Evolutionary conservation across 2,113 vertebrate genomes (phyloP).

Genomic region (Ploceus nigricollis): DNA sequence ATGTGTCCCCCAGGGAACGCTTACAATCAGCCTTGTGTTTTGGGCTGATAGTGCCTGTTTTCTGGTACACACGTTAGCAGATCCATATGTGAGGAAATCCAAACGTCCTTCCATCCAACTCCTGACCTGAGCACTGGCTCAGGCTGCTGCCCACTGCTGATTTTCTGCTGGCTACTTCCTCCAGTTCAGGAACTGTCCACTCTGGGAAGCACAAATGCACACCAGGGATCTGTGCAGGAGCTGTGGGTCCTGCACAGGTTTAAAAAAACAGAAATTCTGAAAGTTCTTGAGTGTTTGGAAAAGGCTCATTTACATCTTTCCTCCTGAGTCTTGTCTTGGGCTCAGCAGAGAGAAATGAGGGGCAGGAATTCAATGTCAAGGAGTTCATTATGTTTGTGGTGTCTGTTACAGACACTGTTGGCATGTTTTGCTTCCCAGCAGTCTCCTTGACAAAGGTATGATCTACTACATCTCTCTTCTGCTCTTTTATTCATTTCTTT

Average conservation of each 20-base stretch:
- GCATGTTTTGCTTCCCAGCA: neutral
- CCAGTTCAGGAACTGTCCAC: neutral
- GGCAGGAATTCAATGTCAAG: neutral
- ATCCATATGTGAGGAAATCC: constrained; percentile 37
- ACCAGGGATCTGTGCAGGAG: neutral
- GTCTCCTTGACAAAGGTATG: neutral
- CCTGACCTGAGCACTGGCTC: neutral
- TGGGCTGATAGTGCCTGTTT: constrained; percentile 10
- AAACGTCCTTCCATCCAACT: neutral
- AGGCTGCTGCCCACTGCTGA: neutral
- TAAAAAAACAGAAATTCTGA: neutral
- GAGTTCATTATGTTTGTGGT: neutral
- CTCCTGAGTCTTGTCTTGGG: neutral
- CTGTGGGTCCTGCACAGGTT: neutral
- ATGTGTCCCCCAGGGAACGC: constrained; percentile 22
- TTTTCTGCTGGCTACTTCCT: neutral
- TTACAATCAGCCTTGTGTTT: constrained; percentile 42
- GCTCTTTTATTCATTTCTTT: neutral
- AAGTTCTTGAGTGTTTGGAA: neutral
- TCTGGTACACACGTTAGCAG: constrained; percentile 14
- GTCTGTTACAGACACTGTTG: neutral
- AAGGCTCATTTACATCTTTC: neutral
- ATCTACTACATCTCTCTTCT: neutral
- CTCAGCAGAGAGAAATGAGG: neutral
- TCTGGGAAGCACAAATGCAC: neutral